Conservation (phyloP, 92 coral and sea anemone species). For the Phenganax subtilis region DNA sequence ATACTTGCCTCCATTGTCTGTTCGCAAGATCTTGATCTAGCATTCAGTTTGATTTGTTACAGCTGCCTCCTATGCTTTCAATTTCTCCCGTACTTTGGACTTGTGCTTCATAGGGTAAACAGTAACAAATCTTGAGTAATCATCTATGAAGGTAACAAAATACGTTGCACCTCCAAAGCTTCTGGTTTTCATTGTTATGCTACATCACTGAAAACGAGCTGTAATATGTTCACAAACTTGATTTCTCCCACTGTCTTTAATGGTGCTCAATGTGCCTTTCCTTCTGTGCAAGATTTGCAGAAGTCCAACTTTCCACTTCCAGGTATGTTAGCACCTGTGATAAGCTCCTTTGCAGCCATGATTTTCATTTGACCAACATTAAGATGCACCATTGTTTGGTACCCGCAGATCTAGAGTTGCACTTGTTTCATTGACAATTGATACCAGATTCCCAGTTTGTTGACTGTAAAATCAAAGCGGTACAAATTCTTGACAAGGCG, state of each 20-base stretch:
- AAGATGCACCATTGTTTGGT: slow-evolving; percentile 1
- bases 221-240: neutral
- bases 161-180: slow-evolving; percentile 18
- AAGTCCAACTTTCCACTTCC: slow-evolving; percentile 11
- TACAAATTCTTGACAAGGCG: neutral
- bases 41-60: neutral
- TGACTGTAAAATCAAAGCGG: neutral
- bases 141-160: slow-evolving; percentile 20
- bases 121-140: slow-evolving; percentile 18
- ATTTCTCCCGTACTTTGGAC: neutral
- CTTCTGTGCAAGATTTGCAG: slow-evolving; percentile 1
- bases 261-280: neutral
- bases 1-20: neutral
- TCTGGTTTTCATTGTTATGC: neutral
- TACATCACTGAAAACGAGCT: neutral
- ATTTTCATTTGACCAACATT: slow-evolving; percentile 2
- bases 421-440: neutral
- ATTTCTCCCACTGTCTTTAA: neutral
- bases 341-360: neutral
- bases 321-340: slow-evolving; percentile 3
- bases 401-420: neutral
- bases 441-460: neutral
- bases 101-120: slow-evolving; percentile 9
- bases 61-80: neutral
- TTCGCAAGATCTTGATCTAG: neutral